phyloP scores from a whole-genome alignment of 2,888 invertebrate species.

The Euproctis similis region DNA sequence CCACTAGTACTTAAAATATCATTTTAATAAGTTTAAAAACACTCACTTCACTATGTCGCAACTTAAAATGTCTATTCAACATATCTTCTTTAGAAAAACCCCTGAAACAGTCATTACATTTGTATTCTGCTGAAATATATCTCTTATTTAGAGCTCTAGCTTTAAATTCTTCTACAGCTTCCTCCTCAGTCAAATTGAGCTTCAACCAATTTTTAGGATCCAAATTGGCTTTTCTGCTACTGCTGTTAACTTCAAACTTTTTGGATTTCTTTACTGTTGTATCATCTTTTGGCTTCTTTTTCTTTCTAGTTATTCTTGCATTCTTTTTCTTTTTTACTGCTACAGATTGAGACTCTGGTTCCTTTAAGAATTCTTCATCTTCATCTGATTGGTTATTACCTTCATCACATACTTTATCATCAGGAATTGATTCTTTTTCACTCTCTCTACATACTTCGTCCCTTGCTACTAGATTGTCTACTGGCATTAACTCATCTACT shows the following conservation, averaged over 20 bases:
- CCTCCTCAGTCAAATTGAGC: slow-evolving; percentile 43
- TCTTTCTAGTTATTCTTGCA: slow-evolving; percentile 13
- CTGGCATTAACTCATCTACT: slow-evolving; percentile 1
- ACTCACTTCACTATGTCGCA: slow-evolving; percentile 50
- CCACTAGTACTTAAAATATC: slow-evolving; percentile 3
- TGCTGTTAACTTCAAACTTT: slow-evolving; percentile 27
- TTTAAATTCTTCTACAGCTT: slow-evolving; percentile 45
- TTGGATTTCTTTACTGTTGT: slow-evolving; percentile 17
- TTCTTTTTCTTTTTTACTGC: slow-evolving; percentile 12
- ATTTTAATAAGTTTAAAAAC: background rate
- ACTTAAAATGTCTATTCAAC: slow-evolving; percentile 45
- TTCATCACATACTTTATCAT: slow-evolving; percentile 9
- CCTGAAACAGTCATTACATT: slow-evolving; percentile 53
- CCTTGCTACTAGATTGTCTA: slow-evolving; percentile 5
- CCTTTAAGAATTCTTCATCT: slow-evolving; percentile 10
- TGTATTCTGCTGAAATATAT: slow-evolving; percentile 41
- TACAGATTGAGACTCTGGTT: slow-evolving; percentile 2
- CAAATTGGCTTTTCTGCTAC: slow-evolving; percentile 29
- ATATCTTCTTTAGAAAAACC: slow-evolving; percentile 56
- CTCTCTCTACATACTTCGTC: slow-evolving; percentile 1
- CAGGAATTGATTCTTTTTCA: slow-evolving; percentile 11
- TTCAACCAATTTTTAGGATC: slow-evolving; percentile 47
- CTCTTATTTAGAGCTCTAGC: slow-evolving; percentile 36
- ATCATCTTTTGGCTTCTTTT: slow-evolving; percentile 18
- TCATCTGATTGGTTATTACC: slow-evolving; percentile 1